These are phyloP conservation scores for Scaptodrosophila lebanonensis DNA, from an alignment of 1,140 invertebrate species.

Conservation along the genomic window DNA sequence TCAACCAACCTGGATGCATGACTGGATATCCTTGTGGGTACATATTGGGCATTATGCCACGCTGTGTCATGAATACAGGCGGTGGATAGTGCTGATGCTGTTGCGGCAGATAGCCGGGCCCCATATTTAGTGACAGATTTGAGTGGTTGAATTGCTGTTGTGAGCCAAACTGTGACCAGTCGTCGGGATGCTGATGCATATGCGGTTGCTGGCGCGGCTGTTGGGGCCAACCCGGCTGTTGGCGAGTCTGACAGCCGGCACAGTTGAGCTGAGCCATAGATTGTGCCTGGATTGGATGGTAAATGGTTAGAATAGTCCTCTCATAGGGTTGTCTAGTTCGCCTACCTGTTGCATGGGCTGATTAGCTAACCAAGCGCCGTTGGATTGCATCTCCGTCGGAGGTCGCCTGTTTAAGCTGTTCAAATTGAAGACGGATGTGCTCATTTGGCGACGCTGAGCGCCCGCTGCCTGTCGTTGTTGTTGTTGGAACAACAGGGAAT, in stretches of 20 bases:
- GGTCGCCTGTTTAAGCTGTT: constrained; percentile 64
- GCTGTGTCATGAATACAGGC: constrained; percentile 67
- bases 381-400: constrained; percentile 40
- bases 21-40: constrained; percentile 74
- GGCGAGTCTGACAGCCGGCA: constrained; percentile 67
- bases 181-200: constrained; percentile 73
- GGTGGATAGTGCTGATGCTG: constrained; percentile 77
- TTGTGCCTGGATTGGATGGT: constrained; percentile 79
- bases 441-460: constrained; percentile 65
- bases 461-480: constrained; percentile 58
- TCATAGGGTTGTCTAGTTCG: not conserved
- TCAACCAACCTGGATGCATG: constrained; percentile 61
- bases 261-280: constrained; percentile 84
- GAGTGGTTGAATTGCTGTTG: constrained; percentile 81
- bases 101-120: constrained; percentile 73
- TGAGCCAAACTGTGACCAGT: constrained; percentile 78
- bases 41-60: constrained; percentile 56
- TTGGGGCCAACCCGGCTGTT: constrained; percentile 36
- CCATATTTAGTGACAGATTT: constrained; percentile 82
- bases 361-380: constrained; percentile 45
- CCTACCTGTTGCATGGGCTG: constrained; percentile 72
- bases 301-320: not conserved
- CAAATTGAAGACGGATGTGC: constrained; percentile 80
- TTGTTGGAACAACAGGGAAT: constrained; percentile 68
- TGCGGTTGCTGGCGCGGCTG: constrained; percentile 32